Base-by-base conservation (phyloP, 2,113 vertebrate species). In the Lycocorax pyrrhopterus region DNA sequence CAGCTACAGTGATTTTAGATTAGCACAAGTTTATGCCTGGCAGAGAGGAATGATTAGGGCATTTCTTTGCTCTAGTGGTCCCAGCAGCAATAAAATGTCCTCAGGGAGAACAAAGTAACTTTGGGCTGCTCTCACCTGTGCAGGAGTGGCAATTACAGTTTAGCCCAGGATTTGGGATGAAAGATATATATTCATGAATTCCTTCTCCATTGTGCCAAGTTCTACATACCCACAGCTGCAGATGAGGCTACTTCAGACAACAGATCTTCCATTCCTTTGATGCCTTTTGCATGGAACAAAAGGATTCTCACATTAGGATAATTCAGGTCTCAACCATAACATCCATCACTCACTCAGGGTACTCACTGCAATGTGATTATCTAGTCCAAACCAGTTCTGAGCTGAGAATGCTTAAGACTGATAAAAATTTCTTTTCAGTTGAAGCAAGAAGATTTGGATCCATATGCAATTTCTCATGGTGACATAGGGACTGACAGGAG, bases 401-500 rank as follows among this genome's bases (percentile, higher is more conserved):
- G 25, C 29, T 76, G 37, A 37, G 12, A 17, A n/a, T 9, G 4
- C 59, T 77, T 47, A 71, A 69, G 43, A 32, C 25, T 72, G 41
- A 66, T 18, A 62, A 85, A 88, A 81, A 63, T 60, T 94, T 91
- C 7, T 77, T 59, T 87, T 58, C 30, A 46, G 30, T 82, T 79
- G 17, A 94, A 98, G 97, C 87, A 66, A 33, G 84, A 97, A 62
- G 68, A 93, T 13, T 92, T 97, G 44, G 96, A 95, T 56, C 20
- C 79, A 22, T 96, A 96, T 92, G 93, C 97, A 58, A 96, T 98
- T 84, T 98, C 97, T 95, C 93, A 95, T 41, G 96, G 98, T 55
- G 96, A 97, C 33, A 76, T 97, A 81, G 13, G 80, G 47, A 95
- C 81, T 58, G 93, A 78, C 15, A 94, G 82, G 25, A 75, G 87